Base-by-base conservation (phyloP, 2,797 vertebrate genomes). In the Chelidonichthys spinosus region DNA sequence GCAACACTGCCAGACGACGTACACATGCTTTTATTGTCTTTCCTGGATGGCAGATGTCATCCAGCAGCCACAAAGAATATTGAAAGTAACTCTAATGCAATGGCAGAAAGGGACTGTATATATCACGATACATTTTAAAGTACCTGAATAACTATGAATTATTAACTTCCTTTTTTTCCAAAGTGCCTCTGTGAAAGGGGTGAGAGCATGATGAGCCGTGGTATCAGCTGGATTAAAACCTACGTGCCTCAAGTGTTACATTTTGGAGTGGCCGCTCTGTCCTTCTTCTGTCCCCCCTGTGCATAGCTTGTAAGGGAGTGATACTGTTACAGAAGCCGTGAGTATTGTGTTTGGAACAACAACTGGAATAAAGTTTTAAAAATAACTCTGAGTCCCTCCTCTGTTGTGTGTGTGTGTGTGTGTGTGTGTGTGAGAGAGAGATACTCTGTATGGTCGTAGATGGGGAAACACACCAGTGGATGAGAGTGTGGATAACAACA, bases 311-410 rank as follows among this genome's bases (percentile, higher is more conserved):
- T 59, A 25, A 25, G 25, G 54, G n/a, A 63, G 63, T 40, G 76
- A 90, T 89, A 81, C 64, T 69, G 73, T 89, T 87, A 83, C 79
- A 79, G 74, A 82, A 66, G 35, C 70, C 64, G n/a, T 56, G 69
- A 70, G 47, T 74, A 87, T 87, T 91, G 81, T 87, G 50, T 89
- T 90, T 87, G 79, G 83, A 87, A 79, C 67, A 74, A 78, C 63
- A 85, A 87, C 73, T 82, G 55, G 44, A 84, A 82, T 79, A 83
- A 77, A 53, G 81, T 68, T 76, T 73, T 89, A 92, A 74, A 92
- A 93, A 92, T 92, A 92, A 78, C 84, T 62, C 18, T 1, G 43
- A 52, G 65, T 71, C 50, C 40, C 74, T 79, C 62, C 77, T 76
- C 47, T 76, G 65, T 71, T 78, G 40, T 82, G 70, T 66, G 44